Evolutionary conservation across 1,140 invertebrate species (phyloP).

Genomic region (Drosophila pandora): DNA sequence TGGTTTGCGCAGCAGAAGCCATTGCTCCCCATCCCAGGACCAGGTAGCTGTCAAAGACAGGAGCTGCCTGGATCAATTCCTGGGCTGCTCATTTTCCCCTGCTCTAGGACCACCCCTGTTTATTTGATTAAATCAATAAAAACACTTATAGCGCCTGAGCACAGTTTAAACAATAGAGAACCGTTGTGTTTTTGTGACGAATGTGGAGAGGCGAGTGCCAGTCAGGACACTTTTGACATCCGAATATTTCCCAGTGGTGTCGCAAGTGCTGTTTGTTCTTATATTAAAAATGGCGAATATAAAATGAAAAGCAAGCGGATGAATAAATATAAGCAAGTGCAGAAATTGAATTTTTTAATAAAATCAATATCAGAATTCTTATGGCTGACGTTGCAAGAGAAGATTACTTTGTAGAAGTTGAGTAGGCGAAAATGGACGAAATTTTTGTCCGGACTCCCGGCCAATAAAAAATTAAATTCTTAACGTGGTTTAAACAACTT

Average conservation of each 20-base stretch:
- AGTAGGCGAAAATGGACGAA: background rate
- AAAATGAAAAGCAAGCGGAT: constrained; percentile 9
- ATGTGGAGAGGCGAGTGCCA: constrained; percentile 28
- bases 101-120: constrained; percentile 13
- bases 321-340: constrained; percentile 5
- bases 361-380: constrained; percentile 12
- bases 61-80: constrained; percentile 21
- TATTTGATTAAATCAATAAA: constrained; percentile 72
- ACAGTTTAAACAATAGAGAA: constrained; percentile 42
- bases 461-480: background rate
- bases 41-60: constrained; percentile 18
- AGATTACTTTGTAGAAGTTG: background rate
- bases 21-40: background rate
- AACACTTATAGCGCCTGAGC: constrained; percentile 32
- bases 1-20: background rate
- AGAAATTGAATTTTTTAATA: constrained; percentile 26
- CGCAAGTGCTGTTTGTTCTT: background rate
- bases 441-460: background rate
- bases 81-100: constrained; percentile 15
- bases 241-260: constrained; percentile 28
- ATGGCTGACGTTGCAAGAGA: constrained; percentile 5
- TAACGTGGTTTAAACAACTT: background rate
- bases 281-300: background rate
- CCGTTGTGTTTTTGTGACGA: constrained; percentile 56
- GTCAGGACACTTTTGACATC: constrained; percentile 22